Conservation (phyloP, 2,888 invertebrate species). For the Incurvaria masculella region DNA sequence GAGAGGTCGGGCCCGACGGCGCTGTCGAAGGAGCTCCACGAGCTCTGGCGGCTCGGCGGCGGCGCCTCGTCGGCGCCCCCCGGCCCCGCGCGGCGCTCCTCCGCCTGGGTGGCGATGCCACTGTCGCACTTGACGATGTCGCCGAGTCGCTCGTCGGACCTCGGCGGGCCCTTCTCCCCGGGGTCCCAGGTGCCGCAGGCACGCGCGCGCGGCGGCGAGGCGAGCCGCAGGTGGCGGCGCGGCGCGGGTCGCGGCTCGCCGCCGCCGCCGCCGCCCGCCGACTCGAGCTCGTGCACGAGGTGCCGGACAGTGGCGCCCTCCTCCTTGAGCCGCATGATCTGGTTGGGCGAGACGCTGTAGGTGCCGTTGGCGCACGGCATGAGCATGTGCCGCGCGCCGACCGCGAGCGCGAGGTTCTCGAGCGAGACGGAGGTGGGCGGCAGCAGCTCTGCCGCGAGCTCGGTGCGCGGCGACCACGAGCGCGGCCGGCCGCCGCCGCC, state of each 20-base stretch:
- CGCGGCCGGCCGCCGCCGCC: slow-evolving; percentile 52
- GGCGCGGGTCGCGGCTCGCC: slow-evolving; percentile 31
- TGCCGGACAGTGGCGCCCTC: slow-evolving; percentile 63
- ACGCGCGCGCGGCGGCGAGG: slow-evolving; percentile 19
- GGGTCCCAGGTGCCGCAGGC: slow-evolving; percentile 59
- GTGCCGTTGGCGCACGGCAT: slow-evolving; percentile 85
- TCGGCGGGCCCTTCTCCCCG: slow-evolving; percentile 45
- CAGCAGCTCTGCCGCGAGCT: slow-evolving; percentile 56
- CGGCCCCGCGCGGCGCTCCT: slow-evolving; percentile 55
- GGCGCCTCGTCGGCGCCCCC: slow-evolving; percentile 27
- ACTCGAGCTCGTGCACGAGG: slow-evolving; percentile 71
- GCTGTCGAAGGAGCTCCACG: slow-evolving; percentile 77
- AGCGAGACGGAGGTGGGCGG: slow-evolving; percentile 66
- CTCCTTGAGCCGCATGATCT: slow-evolving; percentile 78
- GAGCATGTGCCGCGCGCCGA: slow-evolving; percentile 71
- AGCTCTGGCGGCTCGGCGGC: slow-evolving; percentile 62
- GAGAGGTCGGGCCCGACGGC: slow-evolving; percentile 71
- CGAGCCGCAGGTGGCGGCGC: slow-evolving; percentile 29
- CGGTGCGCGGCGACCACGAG: slow-evolving; percentile 72
- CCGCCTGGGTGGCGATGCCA: slow-evolving; percentile 50
- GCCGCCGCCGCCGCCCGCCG: slow-evolving; percentile 35
- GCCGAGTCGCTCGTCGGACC: slow-evolving; percentile 28
- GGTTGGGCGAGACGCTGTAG: slow-evolving; percentile 89
- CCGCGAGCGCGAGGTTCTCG: slow-evolving; percentile 60
- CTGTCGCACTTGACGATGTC: slow-evolving; percentile 54